A percentile compares a stretch with the other conserved stretches of the same genome.
These are phyloP conservation scores for Anolis apletophallus DNA, from an alignment of 2,797 vertebrate genomes.

Conservation along the genomic window DNA sequence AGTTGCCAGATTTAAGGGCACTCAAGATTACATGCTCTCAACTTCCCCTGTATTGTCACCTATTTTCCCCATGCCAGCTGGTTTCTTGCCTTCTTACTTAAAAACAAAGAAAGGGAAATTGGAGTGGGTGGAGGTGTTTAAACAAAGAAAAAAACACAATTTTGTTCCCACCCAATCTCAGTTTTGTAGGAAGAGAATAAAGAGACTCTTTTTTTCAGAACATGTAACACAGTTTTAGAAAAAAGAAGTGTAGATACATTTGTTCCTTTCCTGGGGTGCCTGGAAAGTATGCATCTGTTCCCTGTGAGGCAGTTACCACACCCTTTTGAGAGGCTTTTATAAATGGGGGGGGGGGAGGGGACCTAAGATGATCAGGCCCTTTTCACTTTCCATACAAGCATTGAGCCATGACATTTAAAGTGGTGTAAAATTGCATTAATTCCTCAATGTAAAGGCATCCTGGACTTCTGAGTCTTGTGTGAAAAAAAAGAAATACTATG, in stretches of 20 bases:
- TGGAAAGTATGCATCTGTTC: too few species aligned
- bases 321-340: neutral
- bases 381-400: neutral
- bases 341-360: neutral
- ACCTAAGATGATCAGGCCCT: neutral
- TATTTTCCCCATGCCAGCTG: neutral
- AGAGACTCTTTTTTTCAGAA: neutral
- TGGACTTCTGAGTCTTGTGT: neutral
- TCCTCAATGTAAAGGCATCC: too few species aligned
- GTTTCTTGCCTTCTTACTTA: neutral
- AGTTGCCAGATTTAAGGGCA: neutral
- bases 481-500: neutral
- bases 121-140: neutral
- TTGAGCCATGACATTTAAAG: too few species aligned
- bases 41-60: neutral
- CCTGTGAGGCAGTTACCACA: neutral
- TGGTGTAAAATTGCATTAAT: too few species aligned
- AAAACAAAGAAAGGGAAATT: neutral
- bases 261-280: neutral
- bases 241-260: neutral
- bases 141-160: neutral
- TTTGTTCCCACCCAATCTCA: neutral
- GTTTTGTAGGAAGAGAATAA: neutral
- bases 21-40: neutral
- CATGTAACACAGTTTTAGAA: too few species aligned